Evolutionary conservation across 2,797 vertebrate species (phyloP).

Genomic region (Ceyx erithaca): DNA sequence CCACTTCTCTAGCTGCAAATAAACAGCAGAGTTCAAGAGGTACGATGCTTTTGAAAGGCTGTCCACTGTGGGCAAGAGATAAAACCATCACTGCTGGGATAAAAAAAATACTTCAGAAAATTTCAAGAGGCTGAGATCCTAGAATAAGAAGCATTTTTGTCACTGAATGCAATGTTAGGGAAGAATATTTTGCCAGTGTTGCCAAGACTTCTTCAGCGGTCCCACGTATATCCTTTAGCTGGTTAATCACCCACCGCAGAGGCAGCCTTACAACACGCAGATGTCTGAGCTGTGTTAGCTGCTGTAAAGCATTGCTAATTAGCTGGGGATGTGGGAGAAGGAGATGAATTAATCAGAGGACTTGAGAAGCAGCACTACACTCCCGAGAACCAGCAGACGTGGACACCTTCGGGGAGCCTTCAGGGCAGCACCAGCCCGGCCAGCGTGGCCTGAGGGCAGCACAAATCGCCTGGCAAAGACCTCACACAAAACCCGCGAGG

Average conservation of each 20-base stretch:
- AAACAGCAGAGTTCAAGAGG: neutral
- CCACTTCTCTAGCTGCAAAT: neutral
- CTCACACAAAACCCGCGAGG: neutral
- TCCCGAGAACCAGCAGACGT: accelerated
- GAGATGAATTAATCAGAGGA: neutral
- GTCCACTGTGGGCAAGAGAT: neutral
- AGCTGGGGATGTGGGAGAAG: neutral
- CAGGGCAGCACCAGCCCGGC: neutral
- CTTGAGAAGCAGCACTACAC: neutral
- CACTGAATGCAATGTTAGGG: neutral
- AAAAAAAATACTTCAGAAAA: neutral
- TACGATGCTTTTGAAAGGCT: neutral
- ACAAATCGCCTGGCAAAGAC: neutral
- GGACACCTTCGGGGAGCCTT: neutral
- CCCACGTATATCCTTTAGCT: neutral
- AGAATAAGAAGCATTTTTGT: neutral
- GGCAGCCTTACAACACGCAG: neutral
- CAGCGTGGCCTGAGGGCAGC: neutral
- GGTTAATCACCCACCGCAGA: neutral
- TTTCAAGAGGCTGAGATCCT: neutral
- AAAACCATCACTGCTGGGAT: neutral
- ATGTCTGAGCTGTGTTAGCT: neutral
- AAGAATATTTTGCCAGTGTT: neutral
- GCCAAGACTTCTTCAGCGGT: neutral
- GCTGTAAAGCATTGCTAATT: neutral